These are phyloP conservation scores for Pipa parva DNA, from an alignment of 2,113 vertebrate species.

Conservation along the genomic window DNA sequence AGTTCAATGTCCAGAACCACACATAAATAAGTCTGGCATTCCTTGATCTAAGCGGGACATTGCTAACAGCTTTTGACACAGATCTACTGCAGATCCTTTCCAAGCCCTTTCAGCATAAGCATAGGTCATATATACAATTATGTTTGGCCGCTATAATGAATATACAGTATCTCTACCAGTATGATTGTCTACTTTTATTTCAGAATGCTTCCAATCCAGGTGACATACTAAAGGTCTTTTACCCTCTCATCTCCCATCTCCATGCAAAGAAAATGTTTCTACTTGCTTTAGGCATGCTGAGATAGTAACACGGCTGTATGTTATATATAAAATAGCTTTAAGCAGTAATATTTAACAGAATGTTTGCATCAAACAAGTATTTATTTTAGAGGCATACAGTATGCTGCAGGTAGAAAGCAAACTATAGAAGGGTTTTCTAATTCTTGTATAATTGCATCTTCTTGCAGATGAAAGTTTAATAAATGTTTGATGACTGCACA, in stretches of 20 bases:
- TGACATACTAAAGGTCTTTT: constrained; percentile 67
- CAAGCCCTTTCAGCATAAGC: constrained; percentile 47
- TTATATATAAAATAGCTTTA: neutral
- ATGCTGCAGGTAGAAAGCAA: no score
- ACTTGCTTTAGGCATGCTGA: constrained; percentile 60
- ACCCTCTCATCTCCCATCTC: constrained; percentile 53
- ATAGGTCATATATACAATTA: constrained; percentile 52
- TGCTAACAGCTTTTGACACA: constrained; percentile 71
- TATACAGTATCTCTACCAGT: constrained; percentile 50
- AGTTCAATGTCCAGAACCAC: constrained; percentile 56
- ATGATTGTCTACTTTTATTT: constrained; percentile 67
- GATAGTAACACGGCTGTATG: constrained; percentile 43
- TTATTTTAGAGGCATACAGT: no score
- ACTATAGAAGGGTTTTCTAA: no score
- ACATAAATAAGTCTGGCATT: constrained; percentile 61
- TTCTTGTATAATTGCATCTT: no score
- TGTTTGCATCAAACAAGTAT: no score
- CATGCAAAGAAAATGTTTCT: constrained; percentile 65
- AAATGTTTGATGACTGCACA: no score
- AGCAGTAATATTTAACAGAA: no score
- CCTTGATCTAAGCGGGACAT: constrained; percentile 58
- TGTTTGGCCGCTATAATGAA: constrained; percentile 45
- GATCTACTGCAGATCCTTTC: constrained; percentile 59
- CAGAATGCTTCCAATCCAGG: constrained; percentile 19
- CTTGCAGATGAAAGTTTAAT: no score